Evolutionary conservation across 2,888 invertebrate genomes (phyloP).

Genomic region (Metallyticus violacea): DNA sequence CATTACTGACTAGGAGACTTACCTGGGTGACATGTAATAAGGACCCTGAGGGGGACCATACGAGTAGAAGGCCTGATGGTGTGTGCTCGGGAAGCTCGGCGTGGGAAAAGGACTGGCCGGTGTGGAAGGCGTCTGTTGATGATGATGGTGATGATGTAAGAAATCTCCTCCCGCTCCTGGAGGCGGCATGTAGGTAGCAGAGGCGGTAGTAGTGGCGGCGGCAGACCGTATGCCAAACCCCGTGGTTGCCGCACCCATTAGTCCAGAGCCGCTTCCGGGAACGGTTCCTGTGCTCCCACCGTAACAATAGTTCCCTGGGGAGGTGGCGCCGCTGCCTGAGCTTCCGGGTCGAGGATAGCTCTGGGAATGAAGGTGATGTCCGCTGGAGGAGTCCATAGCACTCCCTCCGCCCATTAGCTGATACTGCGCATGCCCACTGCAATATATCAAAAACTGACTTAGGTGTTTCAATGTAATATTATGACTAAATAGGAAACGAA

Average conservation of each 20-base stretch:
- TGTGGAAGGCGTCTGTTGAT: conserved; percentile 18
- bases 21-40: conserved; percentile 33
- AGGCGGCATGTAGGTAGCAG: background rate
- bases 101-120: conserved; percentile 20
- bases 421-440: conserved; percentile 25
- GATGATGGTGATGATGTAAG: conserved; percentile 27
- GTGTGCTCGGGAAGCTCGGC: conserved; percentile 10
- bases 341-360: background rate
- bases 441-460: too few relatives aligned
- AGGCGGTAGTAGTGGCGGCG: background rate
- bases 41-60: conserved; percentile 32
- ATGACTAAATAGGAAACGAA: too few relatives aligned
- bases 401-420: conserved; percentile 5
- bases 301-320: background rate
- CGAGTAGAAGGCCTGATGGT: conserved; percentile 32
- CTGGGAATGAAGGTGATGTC: conserved; percentile 17
- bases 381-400: conserved; percentile 7
- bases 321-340: background rate
- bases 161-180: conserved; percentile 20
- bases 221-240: conserved; percentile 1
- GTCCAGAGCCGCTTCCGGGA: background rate
- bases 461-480: too few relatives aligned
- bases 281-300: background rate
- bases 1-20: too few relatives aligned
- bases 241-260: background rate